These are phyloP conservation scores for Nothocercus julius DNA, from an alignment of 2,113 vertebrate species.

Conservation along the genomic window DNA sequence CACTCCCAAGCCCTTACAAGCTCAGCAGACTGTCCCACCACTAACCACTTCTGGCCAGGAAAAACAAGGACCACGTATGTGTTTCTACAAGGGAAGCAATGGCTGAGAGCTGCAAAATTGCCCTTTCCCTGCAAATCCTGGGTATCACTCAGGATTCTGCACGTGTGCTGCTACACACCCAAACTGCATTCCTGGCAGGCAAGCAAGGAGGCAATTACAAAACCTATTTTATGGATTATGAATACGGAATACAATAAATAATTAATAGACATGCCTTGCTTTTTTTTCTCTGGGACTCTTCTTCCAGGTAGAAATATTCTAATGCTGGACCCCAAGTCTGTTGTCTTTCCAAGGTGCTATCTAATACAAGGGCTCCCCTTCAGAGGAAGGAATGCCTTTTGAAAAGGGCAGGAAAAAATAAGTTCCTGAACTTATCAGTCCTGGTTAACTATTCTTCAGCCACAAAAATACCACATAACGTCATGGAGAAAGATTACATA, in stretches of 20 bases:
- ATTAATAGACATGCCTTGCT: neutral
- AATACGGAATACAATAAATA: neutral
- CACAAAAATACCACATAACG: neutral
- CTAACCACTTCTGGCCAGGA: constrained; percentile 9
- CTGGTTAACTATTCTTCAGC: neutral
- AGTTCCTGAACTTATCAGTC: neutral
- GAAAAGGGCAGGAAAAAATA: neutral
- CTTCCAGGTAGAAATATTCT: neutral
- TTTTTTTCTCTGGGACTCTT: neutral
- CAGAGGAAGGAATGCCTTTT: neutral
- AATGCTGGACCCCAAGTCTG: neutral
- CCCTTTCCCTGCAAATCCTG: neutral
- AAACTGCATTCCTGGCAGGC: neutral
- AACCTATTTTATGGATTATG: neutral
- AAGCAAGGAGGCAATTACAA: neutral
- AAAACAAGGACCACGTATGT: neutral
- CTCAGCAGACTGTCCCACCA: constrained; percentile 17
- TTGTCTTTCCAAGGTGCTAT: neutral
- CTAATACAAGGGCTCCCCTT: neutral
- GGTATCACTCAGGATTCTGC: no score
- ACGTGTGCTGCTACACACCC: neutral
- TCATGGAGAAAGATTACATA: neutral
- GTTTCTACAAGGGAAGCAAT: neutral
- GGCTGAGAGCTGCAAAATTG: neutral
- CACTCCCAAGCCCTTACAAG: neutral